Base-by-base conservation (phyloP, 2,888 invertebrate genomes). In the Lasioglossum vierecki region DNA sequence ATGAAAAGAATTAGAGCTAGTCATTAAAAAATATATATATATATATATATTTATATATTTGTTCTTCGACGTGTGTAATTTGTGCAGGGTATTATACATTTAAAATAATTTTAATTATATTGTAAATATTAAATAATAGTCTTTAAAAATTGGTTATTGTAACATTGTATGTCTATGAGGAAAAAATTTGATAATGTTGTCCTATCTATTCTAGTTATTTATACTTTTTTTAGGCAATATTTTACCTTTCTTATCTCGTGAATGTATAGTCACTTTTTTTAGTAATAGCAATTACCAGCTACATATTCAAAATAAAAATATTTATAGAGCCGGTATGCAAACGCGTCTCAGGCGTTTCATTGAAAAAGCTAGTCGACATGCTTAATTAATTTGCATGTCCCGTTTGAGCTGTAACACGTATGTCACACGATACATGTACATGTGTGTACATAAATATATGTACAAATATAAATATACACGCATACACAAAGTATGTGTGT, bases 121-220 rank as follows among this genome's bases (percentile, higher is more conserved):
- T 44, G 80, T 88, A 89, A 89, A 89, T 79, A 91, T 92, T 93
- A 93, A 93, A 93, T 93, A 93, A 86, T 91, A 91, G 89, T 89
- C 90, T 92, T 93, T 91, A 91, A 93, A 63, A 91, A 92, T 92
- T 92, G 90, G 84, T 92, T 92, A 91, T 90, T 90, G 84, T 92
- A 93, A 93, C 91, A 92, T 87, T 92, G 90, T 91, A 92, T 86
- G 81, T 91, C 91, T 93, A 93, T 83, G 88, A 92, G 89, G 93
- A 93, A 93, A 92, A 92, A 94, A 94, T 94, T 93, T 93, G 90
- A 94, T 94, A 94, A 93, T 92, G 91, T 92, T 93, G 91, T 92
- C 94, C 94, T 94, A 94, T 92, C 94, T 94, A 94, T 90, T 84
- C 94, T 94, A 94, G 85, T 92, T 87, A 89, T 90, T 91, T 92